These are phyloP conservation scores for Pardosa pseudoannulata DNA, from an alignment of 2,888 invertebrate genomes.

Conservation along the genomic window DNA sequence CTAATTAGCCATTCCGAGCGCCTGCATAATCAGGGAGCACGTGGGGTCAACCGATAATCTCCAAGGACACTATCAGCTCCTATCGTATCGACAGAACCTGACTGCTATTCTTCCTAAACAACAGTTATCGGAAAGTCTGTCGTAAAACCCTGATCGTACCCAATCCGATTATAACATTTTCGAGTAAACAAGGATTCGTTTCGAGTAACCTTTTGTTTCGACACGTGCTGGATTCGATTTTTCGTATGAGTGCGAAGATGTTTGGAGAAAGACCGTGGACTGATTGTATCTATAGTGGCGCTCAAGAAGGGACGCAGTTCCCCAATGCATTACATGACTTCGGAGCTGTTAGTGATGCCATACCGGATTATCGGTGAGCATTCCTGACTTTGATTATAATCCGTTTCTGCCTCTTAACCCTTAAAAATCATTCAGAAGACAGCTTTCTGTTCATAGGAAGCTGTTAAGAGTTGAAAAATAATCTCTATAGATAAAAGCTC, in stretches of 20 bases:
- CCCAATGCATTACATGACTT: constrained; percentile 26
- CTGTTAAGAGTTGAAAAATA: too few species aligned
- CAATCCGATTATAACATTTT: not conserved
- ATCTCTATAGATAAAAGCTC: too few species aligned
- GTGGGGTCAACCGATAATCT: constrained; percentile 58
- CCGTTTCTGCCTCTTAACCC: too few species aligned
- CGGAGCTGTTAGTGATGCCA: not conserved
- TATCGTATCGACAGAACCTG: constrained; percentile 28
- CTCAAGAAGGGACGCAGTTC: not conserved
- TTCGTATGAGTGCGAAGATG: constrained; percentile 23
- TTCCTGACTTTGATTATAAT: too few species aligned
- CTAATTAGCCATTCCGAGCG: constrained; percentile 34
- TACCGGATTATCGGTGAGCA: constrained; percentile 53
- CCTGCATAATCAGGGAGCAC: constrained; percentile 48
- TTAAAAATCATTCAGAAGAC: too few species aligned
- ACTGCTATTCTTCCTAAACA: constrained; percentile 24
- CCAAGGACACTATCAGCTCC: constrained; percentile 64
- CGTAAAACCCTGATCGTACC: not conserved
- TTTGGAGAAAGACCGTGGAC: constrained; percentile 56
- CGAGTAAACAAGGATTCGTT: not conserved
- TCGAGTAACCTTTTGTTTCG: not conserved
- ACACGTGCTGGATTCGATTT: constrained; percentile 7
- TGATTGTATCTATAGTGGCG: constrained; percentile 39
- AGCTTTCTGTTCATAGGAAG: too few species aligned
- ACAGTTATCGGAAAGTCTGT: constrained; percentile 34